Conservation (phyloP, 2,888 invertebrate species). For the Lithosia quadra region DNA sequence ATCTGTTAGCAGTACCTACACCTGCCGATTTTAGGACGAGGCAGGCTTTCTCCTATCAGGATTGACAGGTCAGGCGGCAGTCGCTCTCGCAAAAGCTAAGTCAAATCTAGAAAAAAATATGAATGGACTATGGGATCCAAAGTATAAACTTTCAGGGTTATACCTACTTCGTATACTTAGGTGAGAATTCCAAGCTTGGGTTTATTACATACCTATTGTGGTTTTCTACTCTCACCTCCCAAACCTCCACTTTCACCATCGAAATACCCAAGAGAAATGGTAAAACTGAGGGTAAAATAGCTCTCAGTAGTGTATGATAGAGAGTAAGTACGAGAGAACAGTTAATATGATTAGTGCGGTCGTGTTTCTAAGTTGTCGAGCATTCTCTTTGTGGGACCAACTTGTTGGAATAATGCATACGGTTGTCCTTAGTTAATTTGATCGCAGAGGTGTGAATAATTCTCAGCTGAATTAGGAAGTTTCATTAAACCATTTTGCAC, state of each 20-base stretch:
- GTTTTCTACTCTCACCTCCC: not conserved
- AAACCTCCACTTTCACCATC: not conserved
- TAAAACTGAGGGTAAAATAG: not conserved
- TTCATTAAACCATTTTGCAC: not conserved
- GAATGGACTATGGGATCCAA: too few species aligned
- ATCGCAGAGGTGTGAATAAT: constrained; percentile 29
- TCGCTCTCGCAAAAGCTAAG: too few species aligned
- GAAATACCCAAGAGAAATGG: not conserved
- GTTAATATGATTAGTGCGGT: constrained; percentile 49
- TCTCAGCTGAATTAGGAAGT: not conserved
- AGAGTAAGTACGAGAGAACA: constrained; percentile 31
- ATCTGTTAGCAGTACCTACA: too few species aligned
- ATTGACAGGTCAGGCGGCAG: too few species aligned
- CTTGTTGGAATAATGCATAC: constrained; percentile 46
- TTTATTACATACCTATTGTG: not conserved
- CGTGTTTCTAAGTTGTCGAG: constrained; percentile 37
- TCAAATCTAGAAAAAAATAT: too few species aligned
- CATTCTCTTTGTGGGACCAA: constrained; percentile 45
- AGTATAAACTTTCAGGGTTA: too few species aligned
- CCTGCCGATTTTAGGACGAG: too few species aligned
- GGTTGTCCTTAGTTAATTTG: constrained; percentile 41
- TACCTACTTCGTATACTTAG: too few species aligned
- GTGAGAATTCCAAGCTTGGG: not conserved
- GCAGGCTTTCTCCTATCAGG: too few species aligned
- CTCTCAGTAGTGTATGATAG: constrained; percentile 15